phyloP scores from a whole-genome alignment of 1,140 invertebrate genomes.

The Ditylenchus dipsaci region DNA sequence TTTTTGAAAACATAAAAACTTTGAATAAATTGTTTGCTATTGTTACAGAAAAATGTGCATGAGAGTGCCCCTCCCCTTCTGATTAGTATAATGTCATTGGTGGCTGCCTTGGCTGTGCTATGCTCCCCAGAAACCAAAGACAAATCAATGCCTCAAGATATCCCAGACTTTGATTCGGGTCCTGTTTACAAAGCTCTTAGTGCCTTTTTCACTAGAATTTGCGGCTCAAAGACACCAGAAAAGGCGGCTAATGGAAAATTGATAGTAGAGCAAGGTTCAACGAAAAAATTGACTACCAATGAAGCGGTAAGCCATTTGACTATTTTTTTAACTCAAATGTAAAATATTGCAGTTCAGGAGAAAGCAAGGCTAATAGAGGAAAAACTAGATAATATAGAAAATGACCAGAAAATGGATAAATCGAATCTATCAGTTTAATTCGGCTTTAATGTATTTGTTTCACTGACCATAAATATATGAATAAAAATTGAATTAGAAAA shows the following conservation, averaged over 20 bases:
- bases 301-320: no score
- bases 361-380: no score
- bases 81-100: conserved; percentile 37
- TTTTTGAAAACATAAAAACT: conserved; percentile 1
- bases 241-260: background rate
- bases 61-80: conserved; percentile 34
- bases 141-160: conserved; percentile 39
- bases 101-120: conserved; percentile 28
- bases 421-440: no score
- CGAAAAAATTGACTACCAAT: no score
- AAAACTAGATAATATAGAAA: no score
- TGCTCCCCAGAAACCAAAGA: conserved; percentile 42
- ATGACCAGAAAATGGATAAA: no score
- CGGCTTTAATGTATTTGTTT: no score
- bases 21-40: background rate
- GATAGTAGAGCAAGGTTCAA: no score
- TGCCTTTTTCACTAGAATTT: background rate
- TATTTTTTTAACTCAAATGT: no score
- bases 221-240: background rate
- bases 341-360: no score
- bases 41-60: conserved; percentile 32
- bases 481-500: no score
- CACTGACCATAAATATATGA: no score
- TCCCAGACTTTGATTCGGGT: conserved; percentile 39
- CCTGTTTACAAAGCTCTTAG: conserved; percentile 12